Base-by-base conservation (phyloP, 2,113 vertebrate species). In the Aleadryas rufinucha region DNA sequence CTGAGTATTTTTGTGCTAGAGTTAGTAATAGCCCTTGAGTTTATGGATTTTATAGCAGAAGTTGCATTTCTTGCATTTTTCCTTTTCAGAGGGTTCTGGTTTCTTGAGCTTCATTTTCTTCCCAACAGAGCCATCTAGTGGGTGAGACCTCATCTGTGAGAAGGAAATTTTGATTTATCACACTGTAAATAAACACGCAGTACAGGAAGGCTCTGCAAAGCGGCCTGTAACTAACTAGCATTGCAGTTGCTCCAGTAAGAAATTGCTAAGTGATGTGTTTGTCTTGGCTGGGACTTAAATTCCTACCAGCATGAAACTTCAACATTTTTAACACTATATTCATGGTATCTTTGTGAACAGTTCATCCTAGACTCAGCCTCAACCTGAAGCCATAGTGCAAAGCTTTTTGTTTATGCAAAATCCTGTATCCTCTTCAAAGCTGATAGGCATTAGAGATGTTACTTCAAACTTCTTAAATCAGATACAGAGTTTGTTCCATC, bases 111-210 rank as follows among this genome's bases (percentile, higher is more conserved):
- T 74, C 42, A 77, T 86, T 82, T 53, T 41, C 78, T 84, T 74
- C 16, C 66, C 39, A 18, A 49, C 44, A 90, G 85, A 84, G 96
- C 95, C 95, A 93, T 59, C 95, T 95, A 94, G 90, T 53, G 93
- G 95, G 28, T 10, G 42, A 61, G 17, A 35, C 4, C 17, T 22
- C 3, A 0, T 35, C 20, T 60, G 31, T 9, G 24, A 33, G 64
- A 35, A 39, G 45, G 64, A 44, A 37, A 52, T 33, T 16, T 4
- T 26, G 10, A 12, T 50, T 74, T 35, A 6, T 61, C 30, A 2
- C 41, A 8, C 17, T 8, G 1, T 8, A 39, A 77, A 16, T 16
- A 24, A 17, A 42, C 19, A 49, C 3, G 3, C 6, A 31, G 14
- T 1, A 1, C 26, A 37, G 0, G 0, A 3, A 60, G 24, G 31